A percentile compares a stretch with the other conserved stretches of the same genome.
These are phyloP conservation scores for Scaeva pyrastri DNA, from an alignment of 2,888 invertebrate genomes.

Conservation along the genomic window DNA sequence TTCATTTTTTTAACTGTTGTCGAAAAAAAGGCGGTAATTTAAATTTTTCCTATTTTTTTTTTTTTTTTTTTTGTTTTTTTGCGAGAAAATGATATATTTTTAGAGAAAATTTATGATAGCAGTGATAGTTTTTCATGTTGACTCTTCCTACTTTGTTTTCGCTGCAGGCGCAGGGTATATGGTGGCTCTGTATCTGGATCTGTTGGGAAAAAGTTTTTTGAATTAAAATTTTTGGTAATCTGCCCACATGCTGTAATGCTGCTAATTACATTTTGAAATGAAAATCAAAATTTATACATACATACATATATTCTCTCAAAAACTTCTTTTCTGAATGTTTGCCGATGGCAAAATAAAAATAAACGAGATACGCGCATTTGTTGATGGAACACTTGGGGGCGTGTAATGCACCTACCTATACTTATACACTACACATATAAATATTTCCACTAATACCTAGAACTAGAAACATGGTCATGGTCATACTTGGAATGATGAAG, in stretches of 20 bases:
- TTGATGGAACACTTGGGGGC: conserved; percentile 26
- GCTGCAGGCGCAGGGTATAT: conserved; percentile 25
- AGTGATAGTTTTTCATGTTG: conserved; percentile 56
- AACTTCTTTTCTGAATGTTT: conserved; percentile 1
- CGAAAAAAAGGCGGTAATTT: conserved; percentile 23
- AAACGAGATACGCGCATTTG: conserved; percentile 31
- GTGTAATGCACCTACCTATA: neutral
- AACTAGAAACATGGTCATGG: too few species aligned
- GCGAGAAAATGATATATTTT: conserved; percentile 31
- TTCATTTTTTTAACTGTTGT: conserved; percentile 1
- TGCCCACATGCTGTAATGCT: conserved; percentile 70
- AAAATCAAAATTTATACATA: conserved; percentile 50
- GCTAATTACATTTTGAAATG: conserved; percentile 74
- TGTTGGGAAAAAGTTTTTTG: conserved; percentile 45
- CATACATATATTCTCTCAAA: conserved; percentile 15
- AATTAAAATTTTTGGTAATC: conserved; percentile 71
- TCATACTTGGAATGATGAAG: too few species aligned
- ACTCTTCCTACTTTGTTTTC: neutral
- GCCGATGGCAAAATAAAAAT: conserved; percentile 35
- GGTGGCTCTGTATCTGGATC: conserved; percentile 13
- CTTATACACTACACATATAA: too few species aligned
- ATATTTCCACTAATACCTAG: too few species aligned
- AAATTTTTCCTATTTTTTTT: conserved; percentile 28
- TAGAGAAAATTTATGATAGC: conserved; percentile 66
- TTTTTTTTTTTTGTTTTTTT: neutral